Evolutionary conservation across 2,797 vertebrate species (phyloP).

Genomic region (Sternarchorhynchus goeldii): DNA sequence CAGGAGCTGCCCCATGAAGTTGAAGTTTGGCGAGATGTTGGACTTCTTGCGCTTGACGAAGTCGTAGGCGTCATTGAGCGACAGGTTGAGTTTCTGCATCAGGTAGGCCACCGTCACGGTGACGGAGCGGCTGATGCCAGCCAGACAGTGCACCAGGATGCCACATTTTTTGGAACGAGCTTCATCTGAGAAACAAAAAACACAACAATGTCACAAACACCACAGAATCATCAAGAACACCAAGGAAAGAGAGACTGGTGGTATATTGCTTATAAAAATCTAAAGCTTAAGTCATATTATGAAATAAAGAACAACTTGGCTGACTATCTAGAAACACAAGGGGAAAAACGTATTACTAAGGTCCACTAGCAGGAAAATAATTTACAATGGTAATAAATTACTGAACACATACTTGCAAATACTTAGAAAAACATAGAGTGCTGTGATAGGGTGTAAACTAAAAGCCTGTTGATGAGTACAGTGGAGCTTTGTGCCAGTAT

Average conservation of each 20-base stretch:
- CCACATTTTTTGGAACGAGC: slow-evolving; percentile 96
- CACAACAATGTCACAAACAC: neutral
- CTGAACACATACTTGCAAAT: no score
- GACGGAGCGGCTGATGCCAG: slow-evolving; percentile 95
- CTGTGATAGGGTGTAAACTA: neutral
- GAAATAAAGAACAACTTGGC: no score
- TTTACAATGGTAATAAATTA: no score
- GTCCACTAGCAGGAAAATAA: no score
- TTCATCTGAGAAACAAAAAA: slow-evolving; percentile 81
- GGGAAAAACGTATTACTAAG: no score
- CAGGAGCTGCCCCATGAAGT: slow-evolving; percentile 98
- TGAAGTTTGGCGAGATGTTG: slow-evolving; percentile 98
- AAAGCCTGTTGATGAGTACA: neutral
- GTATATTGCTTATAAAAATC: no score
- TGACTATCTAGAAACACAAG: no score
- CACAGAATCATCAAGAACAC: neutral
- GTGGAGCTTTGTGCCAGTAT: neutral
- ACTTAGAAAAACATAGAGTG: no score
- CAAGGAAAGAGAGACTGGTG: neutral
- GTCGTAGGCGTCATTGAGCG: slow-evolving; percentile 96
- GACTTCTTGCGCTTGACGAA: slow-evolving; percentile 98
- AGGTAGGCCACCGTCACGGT: slow-evolving; percentile 97
- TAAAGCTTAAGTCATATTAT: no score
- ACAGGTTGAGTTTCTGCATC: slow-evolving; percentile 99
- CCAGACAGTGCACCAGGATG: slow-evolving; percentile 96